Evolutionary conservation across 1,140 invertebrate species (phyloP), one percentile per base, ranked within the genome.

Genomic region (Himalopsyche phryganea): DNA sequence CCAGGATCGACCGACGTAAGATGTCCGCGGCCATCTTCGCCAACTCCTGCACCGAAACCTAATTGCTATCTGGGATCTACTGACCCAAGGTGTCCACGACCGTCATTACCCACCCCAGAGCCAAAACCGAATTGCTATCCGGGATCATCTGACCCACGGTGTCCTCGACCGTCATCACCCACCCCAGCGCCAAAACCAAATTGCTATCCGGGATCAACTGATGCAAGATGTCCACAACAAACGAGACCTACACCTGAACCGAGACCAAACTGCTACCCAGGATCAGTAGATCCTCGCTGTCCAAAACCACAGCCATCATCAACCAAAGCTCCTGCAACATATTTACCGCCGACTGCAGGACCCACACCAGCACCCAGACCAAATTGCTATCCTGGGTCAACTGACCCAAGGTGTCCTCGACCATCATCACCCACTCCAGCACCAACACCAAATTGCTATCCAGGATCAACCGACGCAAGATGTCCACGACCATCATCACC

Each of bases 31-130:
- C 32, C 59, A 3, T 42, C 48, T 1, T 60, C 67, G 7, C 49
- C 46, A 36, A 53, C 66, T 1, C 63, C 69, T 14, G 23, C 46
- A 0, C 23, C 17, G 55, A 36, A 15, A 33, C 55, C 45, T 23
- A 66, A 65, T 46, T 75, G 73, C 44, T 77, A 67, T 35, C 72
- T 73, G 1, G 76, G 76, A 36, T 72, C 73, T 18, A 67, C 66
- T 14, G 77, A 79, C 38, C 72, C 65, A 19, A 60, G 69, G 50
- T 72, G 66, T 57, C 68, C 68, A 38, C 60, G 65, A 40, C 56
- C 67, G 32, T 49, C 61, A 11, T 58, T 66, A 15, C 66, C 66
- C 9, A n/a, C n/a, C n/a, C n/a, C n/a, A n/a, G n/a, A n/a, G n/a
- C n/a, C n/a, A n/a, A n/a, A n/a, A n/a, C 63, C 65, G 0, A 40